Base-by-base conservation (phyloP, 2,113 vertebrate genomes). In the Muscicapa adusta region DNA sequence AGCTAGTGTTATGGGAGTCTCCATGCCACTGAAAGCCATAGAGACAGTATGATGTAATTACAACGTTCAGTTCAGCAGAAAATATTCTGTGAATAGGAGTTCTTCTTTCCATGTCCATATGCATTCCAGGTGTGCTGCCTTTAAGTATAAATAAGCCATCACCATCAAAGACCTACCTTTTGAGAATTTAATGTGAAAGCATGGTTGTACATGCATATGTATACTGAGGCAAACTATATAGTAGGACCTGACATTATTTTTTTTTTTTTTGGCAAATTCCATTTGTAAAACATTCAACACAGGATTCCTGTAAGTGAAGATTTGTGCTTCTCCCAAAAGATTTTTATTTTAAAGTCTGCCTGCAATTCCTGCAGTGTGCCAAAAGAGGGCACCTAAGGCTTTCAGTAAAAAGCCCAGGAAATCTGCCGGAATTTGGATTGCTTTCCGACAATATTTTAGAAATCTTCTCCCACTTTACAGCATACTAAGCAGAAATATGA, bases 331-430 rank as follows among this genome's bases (percentile, higher is more conserved):
- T 36, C 74, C 28, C 45, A 93, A 62, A 65, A 14, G 33, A 17
- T 31, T 10, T 71, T 65, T n/a, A n/a, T 25, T 13, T 51, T 51
- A 76, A 89, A 91, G 70, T 29, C 45, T 43, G 42, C 10, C 36
- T 96, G 97, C 71, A 97, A 22, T 97, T 97, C 61, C 93, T 1
- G 5, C 4, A 2, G 1, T 5, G 1, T 25, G 63, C 96, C 98
- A 95, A 96, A 92, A 98, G 98, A 98, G 98, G 98, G 97, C 96
- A 83, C 97, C 62, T 93, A 92, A 96, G 97, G 89, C 88, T 95
- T 85, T 98, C 86, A 12, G 43, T 92, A 96, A 70, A 75, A 53
- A 74, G 24, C 25, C 62, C 20, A 14, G 67, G 53, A 54, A 47
- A 15, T 22, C 42, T 33, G 22, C 18, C 0, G 5, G 38, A 62